Conservation (phyloP, 2,888 invertebrate species). For the Protophormia terraenovae region DNA sequence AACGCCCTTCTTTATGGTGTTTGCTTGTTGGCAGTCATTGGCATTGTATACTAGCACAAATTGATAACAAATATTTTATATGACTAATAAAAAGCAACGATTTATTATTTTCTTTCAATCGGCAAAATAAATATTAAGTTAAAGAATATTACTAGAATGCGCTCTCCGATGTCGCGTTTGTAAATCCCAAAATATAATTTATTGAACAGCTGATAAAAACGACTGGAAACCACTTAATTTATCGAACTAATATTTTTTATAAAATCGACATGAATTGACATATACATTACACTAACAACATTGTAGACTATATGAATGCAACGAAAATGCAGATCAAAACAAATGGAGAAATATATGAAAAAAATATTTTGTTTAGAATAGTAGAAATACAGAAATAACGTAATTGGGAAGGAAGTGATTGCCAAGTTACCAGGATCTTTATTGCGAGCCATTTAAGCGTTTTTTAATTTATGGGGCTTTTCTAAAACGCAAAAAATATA, state of each 20-base stretch:
- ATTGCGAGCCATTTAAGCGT: too few species aligned
- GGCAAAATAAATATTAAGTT: neutral
- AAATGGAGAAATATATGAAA: neutral
- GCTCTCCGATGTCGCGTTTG: neutral
- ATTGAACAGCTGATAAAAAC: slow-evolving; percentile 27
- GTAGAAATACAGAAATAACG: neutral
- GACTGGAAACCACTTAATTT: neutral
- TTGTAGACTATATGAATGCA: neutral
- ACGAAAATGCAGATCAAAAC: slow-evolving; percentile 6
- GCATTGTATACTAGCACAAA: slow-evolving; percentile 4
- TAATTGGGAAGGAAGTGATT: neutral
- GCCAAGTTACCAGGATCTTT: neutral
- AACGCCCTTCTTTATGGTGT: slow-evolving; percentile 21
- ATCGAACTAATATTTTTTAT: neutral
- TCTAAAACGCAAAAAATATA: too few species aligned
- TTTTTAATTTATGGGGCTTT: too few species aligned
- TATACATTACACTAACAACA: neutral
- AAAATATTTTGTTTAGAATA: slow-evolving; percentile 25
- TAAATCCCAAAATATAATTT: neutral
- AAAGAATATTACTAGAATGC: neutral
- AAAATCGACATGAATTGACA: neutral
- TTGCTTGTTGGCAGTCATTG: neutral
- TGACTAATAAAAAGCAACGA: slow-evolving; percentile 45
- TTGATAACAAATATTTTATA: slow-evolving; percentile 28
- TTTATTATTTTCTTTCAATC: slow-evolving; percentile 14